These are phyloP conservation scores for Clivina fossor DNA, from an alignment of 2,888 invertebrate species.

Conservation along the genomic window DNA sequence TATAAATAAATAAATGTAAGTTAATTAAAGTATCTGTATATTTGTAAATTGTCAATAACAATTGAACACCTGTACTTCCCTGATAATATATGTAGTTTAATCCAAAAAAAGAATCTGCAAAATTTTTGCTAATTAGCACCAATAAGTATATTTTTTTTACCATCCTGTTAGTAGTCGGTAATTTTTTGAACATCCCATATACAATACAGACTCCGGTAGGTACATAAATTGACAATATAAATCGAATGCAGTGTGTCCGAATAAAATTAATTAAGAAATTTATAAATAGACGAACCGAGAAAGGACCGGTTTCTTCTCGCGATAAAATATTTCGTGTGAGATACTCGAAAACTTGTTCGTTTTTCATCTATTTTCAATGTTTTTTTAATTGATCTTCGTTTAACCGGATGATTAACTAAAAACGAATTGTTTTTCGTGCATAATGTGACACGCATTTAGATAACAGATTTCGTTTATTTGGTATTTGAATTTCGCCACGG, in stretches of 20 bases:
- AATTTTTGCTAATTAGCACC: slow-evolving; percentile 4
- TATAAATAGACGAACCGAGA: slow-evolving; percentile 22
- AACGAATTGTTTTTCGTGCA: slow-evolving; percentile 26
- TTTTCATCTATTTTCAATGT: slow-evolving; percentile 31
- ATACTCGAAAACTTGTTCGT: slow-evolving; percentile 33
- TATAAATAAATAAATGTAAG: no score
- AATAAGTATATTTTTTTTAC: no score
- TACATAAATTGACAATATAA: no score
- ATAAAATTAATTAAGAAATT: slow-evolving; percentile 29
- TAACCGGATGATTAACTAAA: slow-evolving; percentile 21
- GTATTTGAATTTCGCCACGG: slow-evolving; percentile 26
- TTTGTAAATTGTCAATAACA: no score
- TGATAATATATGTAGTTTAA: no score
- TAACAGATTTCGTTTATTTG: slow-evolving; percentile 26
- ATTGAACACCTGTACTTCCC: no score
- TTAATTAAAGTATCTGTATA: no score
- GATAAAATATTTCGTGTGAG: slow-evolving; percentile 33
- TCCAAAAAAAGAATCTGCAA: neutral
- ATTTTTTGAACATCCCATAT: no score
- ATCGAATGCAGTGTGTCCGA: no score
- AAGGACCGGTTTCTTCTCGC: neutral
- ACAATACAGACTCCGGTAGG: no score
- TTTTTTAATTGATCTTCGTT: slow-evolving; percentile 30
- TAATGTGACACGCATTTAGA: slow-evolving; percentile 31
- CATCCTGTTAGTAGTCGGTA: no score